phyloP scores from a whole-genome alignment of 2,797 vertebrate species.

The Rhinatrema bivittatum region DNA sequence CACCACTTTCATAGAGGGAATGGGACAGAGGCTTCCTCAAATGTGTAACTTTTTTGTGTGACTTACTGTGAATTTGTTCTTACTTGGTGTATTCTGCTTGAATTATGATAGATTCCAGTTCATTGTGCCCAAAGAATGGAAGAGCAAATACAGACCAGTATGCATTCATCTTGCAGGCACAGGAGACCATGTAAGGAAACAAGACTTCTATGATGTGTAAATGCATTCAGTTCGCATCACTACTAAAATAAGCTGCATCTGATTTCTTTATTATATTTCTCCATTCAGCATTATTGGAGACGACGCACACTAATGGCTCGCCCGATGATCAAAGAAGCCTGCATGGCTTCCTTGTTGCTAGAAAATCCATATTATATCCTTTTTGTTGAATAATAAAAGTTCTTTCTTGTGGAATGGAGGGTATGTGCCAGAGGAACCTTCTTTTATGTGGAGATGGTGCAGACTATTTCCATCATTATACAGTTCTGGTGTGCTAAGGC shows the following conservation, averaged over 20 bases:
- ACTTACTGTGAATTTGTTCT: not conserved
- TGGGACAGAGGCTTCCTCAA: too few relatives aligned
- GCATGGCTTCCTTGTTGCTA: conserved; percentile 87
- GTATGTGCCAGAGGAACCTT: not conserved
- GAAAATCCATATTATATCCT: conserved; percentile 99
- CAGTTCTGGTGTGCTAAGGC: not conserved
- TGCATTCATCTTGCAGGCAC: conserved; percentile 95
- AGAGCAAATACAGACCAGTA: conserved; percentile 75
- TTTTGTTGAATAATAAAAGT: conserved; percentile 25
- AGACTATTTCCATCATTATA: not conserved
- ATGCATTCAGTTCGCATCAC: too few relatives aligned
- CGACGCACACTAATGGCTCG: conserved; percentile 87
- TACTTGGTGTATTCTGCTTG: too few relatives aligned
- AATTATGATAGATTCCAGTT: conserved; percentile 84
- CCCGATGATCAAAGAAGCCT: conserved; percentile 95
- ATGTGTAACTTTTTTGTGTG: not conserved
- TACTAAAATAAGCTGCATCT: too few relatives aligned
- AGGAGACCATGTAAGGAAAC: conserved; percentile 84
- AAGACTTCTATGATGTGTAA: not conserved
- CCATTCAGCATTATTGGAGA: conserved; percentile 83
- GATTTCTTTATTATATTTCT: too few relatives aligned
- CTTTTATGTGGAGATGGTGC: not conserved
- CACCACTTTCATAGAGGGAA: too few relatives aligned
- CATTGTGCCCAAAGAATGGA: conserved; percentile 87
- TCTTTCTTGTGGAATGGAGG: conserved; percentile 4